phyloP scores from a whole-genome alignment of 2,797 vertebrate species.

The Kryptopterus vitreolus region DNA sequence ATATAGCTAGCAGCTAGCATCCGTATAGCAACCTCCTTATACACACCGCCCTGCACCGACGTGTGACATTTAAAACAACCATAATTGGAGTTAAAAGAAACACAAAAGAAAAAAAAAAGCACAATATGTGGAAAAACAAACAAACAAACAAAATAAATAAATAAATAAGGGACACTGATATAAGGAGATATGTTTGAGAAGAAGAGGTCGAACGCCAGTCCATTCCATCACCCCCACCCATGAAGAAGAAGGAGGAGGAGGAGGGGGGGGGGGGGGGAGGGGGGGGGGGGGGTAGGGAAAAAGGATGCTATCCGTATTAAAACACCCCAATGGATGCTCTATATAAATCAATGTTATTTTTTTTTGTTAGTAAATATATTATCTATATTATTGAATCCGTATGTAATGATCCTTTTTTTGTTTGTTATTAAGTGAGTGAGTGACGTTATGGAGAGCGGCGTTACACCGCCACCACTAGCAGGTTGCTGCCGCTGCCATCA shows the following conservation, averaged over 20 bases:
- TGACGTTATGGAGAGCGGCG: neutral
- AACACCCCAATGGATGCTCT: neutral
- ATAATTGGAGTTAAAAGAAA: no score
- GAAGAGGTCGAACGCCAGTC: conserved; percentile 36
- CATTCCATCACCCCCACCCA: conserved; percentile 75
- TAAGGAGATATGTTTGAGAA: neutral
- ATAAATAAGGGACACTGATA: neutral
- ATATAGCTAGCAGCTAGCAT: conserved; percentile 21
- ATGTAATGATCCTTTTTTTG: no score
- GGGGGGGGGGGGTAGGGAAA: no score
- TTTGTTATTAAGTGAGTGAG: no score
- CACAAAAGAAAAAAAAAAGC: neutral
- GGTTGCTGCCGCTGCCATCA: conserved; percentile 71
- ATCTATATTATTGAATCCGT: no score
- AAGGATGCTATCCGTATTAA: conserved; percentile 57
- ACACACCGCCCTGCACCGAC: neutral
- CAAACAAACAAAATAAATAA: neutral
- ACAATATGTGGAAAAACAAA: no score
- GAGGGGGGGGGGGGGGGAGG: no score
- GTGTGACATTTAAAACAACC: neutral
- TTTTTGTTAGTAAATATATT: neutral
- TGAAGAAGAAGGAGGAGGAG: no score
- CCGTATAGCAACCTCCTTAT: neutral
- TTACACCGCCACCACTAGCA: conserved; percentile 34
- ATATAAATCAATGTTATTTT: neutral